phyloP scores from a whole-genome alignment of 2,113 vertebrate species.

The Cercocebus atys region DNA sequence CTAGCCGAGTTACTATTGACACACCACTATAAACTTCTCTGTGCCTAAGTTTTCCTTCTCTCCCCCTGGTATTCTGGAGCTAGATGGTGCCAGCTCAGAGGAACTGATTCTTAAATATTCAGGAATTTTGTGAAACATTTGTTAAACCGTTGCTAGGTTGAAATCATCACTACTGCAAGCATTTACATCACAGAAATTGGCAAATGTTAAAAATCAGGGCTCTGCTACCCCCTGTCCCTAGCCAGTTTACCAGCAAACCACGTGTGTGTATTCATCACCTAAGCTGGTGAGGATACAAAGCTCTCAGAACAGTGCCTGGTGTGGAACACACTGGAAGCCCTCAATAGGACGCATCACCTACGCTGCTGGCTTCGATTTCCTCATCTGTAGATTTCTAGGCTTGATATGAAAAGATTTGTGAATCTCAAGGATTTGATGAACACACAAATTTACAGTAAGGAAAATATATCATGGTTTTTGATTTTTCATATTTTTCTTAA shows the following conservation, averaged over 20 bases:
- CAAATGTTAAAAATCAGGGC: neutral
- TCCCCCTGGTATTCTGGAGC: neutral
- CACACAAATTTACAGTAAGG: neutral
- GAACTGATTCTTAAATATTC: neutral
- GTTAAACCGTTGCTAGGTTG: neutral
- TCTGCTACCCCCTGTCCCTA: too few relatives aligned
- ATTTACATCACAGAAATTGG: neutral
- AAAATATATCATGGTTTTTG: neutral
- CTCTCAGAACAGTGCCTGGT: too few relatives aligned
- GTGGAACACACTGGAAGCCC: neutral
- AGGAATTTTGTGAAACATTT: neutral
- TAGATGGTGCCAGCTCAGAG: neutral
- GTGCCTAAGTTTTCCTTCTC: neutral
- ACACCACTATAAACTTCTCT: neutral
- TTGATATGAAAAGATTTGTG: neutral
- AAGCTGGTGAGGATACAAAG: neutral
- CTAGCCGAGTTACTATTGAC: neutral
- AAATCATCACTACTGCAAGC: neutral
- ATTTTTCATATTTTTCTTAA: neutral
- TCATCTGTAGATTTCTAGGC: neutral
- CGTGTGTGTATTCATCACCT: neutral
- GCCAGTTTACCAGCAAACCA: neutral
- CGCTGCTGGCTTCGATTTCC: neutral
- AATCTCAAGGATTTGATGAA: neutral
- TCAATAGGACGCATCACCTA: neutral